Evolutionary conservation across 1,140 invertebrate species (phyloP).

Genomic region (Pectinophora gossypiella): DNA sequence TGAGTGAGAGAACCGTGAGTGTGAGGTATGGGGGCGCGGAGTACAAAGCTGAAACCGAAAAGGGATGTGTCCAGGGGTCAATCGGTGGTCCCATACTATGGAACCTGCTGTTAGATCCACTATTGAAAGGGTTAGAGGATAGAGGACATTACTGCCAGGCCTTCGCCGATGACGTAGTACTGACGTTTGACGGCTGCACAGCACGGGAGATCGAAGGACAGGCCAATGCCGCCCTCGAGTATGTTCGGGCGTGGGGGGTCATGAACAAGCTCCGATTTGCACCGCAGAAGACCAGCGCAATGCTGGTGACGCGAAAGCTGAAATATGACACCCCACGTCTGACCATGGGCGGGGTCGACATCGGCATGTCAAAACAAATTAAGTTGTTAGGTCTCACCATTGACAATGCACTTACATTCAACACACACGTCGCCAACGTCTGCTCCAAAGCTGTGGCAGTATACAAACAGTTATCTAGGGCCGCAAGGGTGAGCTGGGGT

Average conservation of each 20-base stretch:
- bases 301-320: too few relatives aligned
- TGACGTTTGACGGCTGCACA: not conserved
- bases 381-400: too few relatives aligned
- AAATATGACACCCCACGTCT: too few relatives aligned
- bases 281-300: too few relatives aligned
- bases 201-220: not conserved
- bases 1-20: not conserved
- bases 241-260: slow-evolving; percentile 3
- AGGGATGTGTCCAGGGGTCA: slow-evolving; percentile 7
- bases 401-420: too few relatives aligned
- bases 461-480: not conserved
- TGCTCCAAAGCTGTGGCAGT: not conserved
- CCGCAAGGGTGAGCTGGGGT: not conserved
- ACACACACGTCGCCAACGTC: too few relatives aligned
- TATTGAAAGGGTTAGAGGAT: not conserved
- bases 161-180: slow-evolving; percentile 6
- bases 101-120: not conserved
- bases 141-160: not conserved
- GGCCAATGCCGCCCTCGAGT: not conserved
- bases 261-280: not conserved
- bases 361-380: too few relatives aligned
- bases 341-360: too few relatives aligned
- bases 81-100: not conserved
- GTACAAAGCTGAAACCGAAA: not conserved
- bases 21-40: not conserved